Base-by-base conservation (phyloP, 2,797 vertebrate genomes). In the Sciaenops ocellatus region DNA sequence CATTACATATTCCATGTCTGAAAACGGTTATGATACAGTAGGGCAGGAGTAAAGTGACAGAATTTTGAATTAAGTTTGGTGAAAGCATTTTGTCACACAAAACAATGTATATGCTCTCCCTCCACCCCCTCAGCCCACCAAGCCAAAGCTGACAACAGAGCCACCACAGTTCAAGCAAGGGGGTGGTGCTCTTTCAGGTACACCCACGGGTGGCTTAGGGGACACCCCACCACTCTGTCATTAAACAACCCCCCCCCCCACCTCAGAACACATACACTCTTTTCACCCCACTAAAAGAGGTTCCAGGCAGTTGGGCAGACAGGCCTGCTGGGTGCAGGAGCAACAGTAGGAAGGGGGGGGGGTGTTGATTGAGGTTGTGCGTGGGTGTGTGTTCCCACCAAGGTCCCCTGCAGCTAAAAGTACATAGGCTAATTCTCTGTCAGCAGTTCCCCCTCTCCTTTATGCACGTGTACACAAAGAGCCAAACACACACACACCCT, bases 351-450 rank as follows among this genome's bases (percentile, higher is more conserved):
- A 60, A 6, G 63, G 52, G 76, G 48, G 63, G 52, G 76, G 48
- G 79, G 81, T 42, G 78, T 80, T 83, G 86, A 90, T 89, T 90
- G 87, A 83, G 75, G 59, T 76, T 74, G 26, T 78, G 84, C 13
- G 59, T 87, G 79, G 73, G 72, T 79, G 80, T 85, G 59, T 75
- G 73, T 80, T 86, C 84, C 80, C 75, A 84, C 88, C 72, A 76
- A 54, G 47, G 71, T 73, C 76, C 88, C 89, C 89, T 85, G 86
- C 82, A 82, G 84, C 76, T 88, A 85, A 80, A 89, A 86, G 84
- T 74, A 78, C 60, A 86, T 51, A 28, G 69, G 60, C 54, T 80
- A 69, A 83, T 78, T 84, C 78, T 79, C 69, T 64, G 26, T 78
- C 66, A 60, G 65, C 69, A 67, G 30, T 3, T 44, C 41, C 63